These are phyloP conservation scores for Zalophus californianus DNA, from an alignment of 2,797 vertebrate genomes.

Conservation along the genomic window DNA sequence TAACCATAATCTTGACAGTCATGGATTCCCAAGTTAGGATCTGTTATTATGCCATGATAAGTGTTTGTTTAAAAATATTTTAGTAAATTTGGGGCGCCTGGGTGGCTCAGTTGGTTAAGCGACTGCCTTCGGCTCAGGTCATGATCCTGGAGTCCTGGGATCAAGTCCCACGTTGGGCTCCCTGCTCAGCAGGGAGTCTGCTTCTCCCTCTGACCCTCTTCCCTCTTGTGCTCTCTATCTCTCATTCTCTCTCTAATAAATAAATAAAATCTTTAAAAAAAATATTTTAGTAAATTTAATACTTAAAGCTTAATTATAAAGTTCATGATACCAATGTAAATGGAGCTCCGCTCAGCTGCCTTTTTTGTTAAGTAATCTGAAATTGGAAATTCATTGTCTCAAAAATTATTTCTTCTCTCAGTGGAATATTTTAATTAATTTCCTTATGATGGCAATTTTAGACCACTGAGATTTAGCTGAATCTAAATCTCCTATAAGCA, in stretches of 20 bases:
- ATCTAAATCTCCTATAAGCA: not conserved
- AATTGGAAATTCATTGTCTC: not conserved
- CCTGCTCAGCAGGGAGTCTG: too few relatives aligned
- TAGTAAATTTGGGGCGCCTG: not conserved
- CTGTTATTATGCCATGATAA: not conserved
- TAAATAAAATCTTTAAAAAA: not conserved
- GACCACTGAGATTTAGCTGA: not conserved
- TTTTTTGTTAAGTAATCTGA: not conserved
- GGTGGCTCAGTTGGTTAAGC: too few relatives aligned
- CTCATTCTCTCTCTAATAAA: too few relatives aligned
- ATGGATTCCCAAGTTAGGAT: not conserved
- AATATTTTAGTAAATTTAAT: not conserved
- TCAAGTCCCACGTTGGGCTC: too few relatives aligned
- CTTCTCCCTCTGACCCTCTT: too few relatives aligned
- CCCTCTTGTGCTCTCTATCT: too few relatives aligned
- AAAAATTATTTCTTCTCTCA: not conserved
- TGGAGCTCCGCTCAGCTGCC: not conserved
- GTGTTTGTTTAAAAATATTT: not conserved
- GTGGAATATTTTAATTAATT: not conserved
- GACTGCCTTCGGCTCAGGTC: too few relatives aligned
- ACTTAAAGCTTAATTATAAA: not conserved
- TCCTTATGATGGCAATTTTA: not conserved
- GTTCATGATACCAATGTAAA: not conserved
- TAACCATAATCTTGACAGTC: not conserved
- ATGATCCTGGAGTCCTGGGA: too few relatives aligned